phyloP scores from a whole-genome alignment of 2,888 invertebrate genomes.

The Clitarchus hookeri region DNA sequence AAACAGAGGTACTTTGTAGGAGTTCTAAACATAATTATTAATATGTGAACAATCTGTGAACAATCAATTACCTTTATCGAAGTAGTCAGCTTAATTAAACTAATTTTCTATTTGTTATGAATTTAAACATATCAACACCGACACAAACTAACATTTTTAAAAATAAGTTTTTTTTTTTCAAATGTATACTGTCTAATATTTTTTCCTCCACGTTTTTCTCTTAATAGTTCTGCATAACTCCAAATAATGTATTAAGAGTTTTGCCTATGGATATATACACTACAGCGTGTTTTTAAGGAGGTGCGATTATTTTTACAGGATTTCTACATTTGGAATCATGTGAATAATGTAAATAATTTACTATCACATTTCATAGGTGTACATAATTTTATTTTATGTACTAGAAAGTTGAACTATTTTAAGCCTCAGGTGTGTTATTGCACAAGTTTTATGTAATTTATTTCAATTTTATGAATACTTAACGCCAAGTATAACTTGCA shows the following conservation, averaged over 20 bases:
- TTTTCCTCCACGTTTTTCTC: too few relatives aligned
- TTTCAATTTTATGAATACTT: not conserved
- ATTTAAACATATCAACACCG: not conserved
- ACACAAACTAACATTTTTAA: not conserved
- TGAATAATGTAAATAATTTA: conserved; percentile 7
- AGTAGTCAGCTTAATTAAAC: too few relatives aligned
- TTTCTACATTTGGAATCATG: not conserved
- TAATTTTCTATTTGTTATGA: too few relatives aligned
- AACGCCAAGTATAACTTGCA: not conserved
- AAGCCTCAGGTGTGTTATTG: not conserved
- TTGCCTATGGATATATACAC: not conserved
- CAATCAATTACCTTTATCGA: too few relatives aligned
- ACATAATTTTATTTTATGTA: conserved; percentile 14
- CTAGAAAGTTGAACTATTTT: not conserved
- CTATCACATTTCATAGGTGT: not conserved
- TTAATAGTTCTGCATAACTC: not conserved
- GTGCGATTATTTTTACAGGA: not conserved
- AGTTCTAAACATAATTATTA: too few relatives aligned
- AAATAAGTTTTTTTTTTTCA: too few relatives aligned
- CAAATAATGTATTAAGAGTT: not conserved
- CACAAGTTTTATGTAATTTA: not conserved
- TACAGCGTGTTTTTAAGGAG: not conserved
- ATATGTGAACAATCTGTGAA: too few relatives aligned
- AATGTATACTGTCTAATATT: too few relatives aligned
- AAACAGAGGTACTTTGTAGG: too few relatives aligned